phyloP scores from a whole-genome alignment of 2,113 vertebrate genomes.

The Sylvia atricapilla region DNA sequence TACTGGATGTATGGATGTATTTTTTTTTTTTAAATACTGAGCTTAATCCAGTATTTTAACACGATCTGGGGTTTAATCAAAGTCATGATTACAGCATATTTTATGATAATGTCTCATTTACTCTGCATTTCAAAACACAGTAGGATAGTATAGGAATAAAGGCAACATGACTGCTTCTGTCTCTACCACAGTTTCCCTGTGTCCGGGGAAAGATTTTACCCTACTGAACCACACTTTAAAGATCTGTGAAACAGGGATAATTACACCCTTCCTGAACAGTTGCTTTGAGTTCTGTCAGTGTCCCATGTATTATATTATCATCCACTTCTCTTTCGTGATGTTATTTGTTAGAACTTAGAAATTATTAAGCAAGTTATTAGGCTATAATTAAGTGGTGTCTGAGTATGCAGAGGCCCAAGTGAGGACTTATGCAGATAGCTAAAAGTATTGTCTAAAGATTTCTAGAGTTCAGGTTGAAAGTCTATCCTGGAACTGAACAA shows the following conservation, averaged over 20 bases:
- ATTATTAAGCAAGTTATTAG: constrained; percentile 6
- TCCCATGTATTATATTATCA: not conserved
- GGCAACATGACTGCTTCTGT: not conserved
- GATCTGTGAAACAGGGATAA: not conserved
- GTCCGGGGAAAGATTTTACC: not conserved
- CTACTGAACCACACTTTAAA: not conserved
- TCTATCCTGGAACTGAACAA: not conserved
- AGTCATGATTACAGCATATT: not conserved
- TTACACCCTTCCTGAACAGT: not conserved
- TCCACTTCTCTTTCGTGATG: not conserved
- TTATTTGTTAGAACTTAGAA: constrained; percentile 30
- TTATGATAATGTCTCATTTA: constrained; percentile 18
- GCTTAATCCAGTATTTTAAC: constrained; percentile 16
- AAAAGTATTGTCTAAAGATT: not conserved
- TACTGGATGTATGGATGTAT: not conserved
- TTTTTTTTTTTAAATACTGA: not conserved
- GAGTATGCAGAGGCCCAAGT: not conserved
- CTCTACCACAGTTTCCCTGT: not conserved
- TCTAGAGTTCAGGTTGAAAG: not conserved
- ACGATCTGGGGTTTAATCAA: constrained; percentile 22
- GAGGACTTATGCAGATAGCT: not conserved
- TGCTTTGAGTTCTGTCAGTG: constrained; percentile 14
- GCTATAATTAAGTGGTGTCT: constrained; percentile 16
- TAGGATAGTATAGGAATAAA: not conserved
- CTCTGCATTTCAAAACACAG: not conserved